Percentiles rank a stretch among this genome's conserved stretches.
phyloP scores from a whole-genome alignment of 2,113 vertebrate genomes.

The Lepisosteus oculatus region DNA sequence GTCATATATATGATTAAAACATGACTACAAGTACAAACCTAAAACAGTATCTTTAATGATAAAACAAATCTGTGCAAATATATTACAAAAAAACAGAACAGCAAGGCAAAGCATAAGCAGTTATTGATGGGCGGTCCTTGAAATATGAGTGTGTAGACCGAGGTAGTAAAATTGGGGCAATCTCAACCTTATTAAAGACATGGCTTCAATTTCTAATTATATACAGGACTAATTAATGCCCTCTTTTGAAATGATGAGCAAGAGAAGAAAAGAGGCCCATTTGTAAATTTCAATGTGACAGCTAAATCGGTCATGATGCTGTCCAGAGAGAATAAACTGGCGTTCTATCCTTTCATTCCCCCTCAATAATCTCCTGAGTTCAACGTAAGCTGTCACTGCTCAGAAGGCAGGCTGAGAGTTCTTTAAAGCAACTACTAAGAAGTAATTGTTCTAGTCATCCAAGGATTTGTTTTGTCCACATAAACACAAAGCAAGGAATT shows the following conservation, averaged over 20 bases:
- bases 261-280: conserved; percentile 15
- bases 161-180: conserved; percentile 7
- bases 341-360: background rate
- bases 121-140: no score
- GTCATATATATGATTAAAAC: no score
- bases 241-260: conserved; percentile 30
- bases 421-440: no score
- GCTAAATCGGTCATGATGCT: conserved; percentile 26
- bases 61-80: no score
- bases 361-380: background rate
- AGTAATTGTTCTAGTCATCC: no score
- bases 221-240: conserved; percentile 41
- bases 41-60: no score
- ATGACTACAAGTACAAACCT: no score
- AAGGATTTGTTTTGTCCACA: no score
- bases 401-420: background rate
- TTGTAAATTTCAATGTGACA: conserved; percentile 25
- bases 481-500: no score
- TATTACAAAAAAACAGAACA: no score
- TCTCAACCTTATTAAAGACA: conserved; percentile 7
- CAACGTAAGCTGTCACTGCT: background rate
- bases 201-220: conserved; percentile 47
- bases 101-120: no score
- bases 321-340: conserved; percentile 2
- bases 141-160: no score